A percentile compares a stretch with the other conserved stretches of the same genome.
Evolutionary conservation across 2,797 vertebrate species (phyloP).

Genomic region (Platalea minor): DNA sequence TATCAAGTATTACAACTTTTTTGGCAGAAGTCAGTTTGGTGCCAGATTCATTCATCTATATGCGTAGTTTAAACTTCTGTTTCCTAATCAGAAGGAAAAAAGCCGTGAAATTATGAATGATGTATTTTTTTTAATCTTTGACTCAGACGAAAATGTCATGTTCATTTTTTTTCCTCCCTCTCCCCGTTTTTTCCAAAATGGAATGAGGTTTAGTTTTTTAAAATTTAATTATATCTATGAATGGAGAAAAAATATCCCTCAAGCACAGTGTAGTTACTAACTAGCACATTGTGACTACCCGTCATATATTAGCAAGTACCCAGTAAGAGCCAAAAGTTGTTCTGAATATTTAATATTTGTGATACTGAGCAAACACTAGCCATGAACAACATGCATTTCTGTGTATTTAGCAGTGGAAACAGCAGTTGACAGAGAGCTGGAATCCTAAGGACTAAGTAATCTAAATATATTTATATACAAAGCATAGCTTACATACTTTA

Average conservation of each 20-base stretch:
- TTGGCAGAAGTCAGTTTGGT: background rate
- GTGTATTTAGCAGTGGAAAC: background rate
- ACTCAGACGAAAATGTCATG: background rate
- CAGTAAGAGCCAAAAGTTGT: background rate
- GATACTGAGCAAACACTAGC: background rate
- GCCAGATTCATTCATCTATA: background rate
- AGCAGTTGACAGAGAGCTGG: background rate
- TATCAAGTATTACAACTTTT: background rate
- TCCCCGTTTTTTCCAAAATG: background rate
- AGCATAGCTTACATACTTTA: background rate
- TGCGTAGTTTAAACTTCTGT: background rate
- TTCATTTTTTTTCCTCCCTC: background rate
- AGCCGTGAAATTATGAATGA: background rate
- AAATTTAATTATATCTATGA: background rate
- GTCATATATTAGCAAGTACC: background rate
- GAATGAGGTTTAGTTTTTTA: background rate
- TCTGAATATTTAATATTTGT: background rate
- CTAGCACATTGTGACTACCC: background rate
- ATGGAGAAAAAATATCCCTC: background rate
- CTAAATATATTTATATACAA: background rate
- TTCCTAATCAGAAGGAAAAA: background rate
- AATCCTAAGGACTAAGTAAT: background rate
- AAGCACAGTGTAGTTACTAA: background rate
- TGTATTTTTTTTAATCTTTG: background rate
- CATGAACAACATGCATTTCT: background rate